Percentiles rank a stretch among this genome's conserved stretches.
phyloP scores from a whole-genome alignment of 2,797 vertebrate species.

The Enoplosus armatus region DNA sequence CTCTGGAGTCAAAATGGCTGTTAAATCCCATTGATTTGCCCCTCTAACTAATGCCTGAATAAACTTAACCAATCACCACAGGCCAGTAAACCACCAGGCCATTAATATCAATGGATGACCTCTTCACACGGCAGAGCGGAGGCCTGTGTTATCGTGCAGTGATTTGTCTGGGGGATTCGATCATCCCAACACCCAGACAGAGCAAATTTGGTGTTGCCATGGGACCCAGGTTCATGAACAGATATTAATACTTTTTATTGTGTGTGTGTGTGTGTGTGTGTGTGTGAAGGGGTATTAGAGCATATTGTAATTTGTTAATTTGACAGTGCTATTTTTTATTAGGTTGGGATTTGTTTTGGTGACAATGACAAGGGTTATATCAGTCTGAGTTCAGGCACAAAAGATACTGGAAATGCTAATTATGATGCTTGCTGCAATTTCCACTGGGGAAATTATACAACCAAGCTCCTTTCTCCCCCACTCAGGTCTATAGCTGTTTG shows the following conservation, averaged over 20 bases:
- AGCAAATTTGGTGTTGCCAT: constrained; percentile 29
- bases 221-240: constrained; percentile 32
- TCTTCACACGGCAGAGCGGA: constrained; percentile 29
- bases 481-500: neutral
- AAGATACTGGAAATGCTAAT: neutral
- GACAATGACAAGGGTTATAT: neutral
- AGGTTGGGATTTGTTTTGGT: constrained; percentile 21
- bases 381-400: constrained; percentile 6
- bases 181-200: constrained; percentile 24
- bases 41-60: constrained; percentile 80
- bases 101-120: constrained; percentile 71
- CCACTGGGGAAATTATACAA: constrained; percentile 1
- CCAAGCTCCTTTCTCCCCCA: neutral
- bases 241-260: constrained; percentile 38
- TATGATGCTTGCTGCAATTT: neutral
- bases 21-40: constrained; percentile 71
- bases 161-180: constrained; percentile 47
- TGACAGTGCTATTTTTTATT: constrained; percentile 10
- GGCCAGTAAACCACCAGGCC: constrained; percentile 69
- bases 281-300: neutral
- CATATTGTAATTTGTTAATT: constrained; percentile 41
- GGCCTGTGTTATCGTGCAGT: constrained; percentile 17
- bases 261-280: neutral
- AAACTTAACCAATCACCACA: constrained; percentile 75
- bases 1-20: constrained; percentile 49